phyloP scores from a whole-genome alignment of 2,888 invertebrate species.

The Agrotis segetum region DNA sequence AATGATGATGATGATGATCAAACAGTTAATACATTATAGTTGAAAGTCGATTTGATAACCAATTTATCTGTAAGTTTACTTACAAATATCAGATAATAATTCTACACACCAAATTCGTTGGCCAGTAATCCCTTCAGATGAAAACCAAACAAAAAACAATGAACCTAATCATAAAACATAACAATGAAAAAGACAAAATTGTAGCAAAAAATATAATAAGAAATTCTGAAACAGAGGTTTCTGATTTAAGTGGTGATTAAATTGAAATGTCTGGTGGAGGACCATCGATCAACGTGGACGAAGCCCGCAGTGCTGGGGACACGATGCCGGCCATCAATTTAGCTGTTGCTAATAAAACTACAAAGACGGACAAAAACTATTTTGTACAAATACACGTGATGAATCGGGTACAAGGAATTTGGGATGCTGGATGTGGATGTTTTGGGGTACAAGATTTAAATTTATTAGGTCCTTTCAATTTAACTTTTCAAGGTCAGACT shows the following conservation, averaged over 20 bases:
- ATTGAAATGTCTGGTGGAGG: constrained; percentile 72
- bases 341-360: constrained; percentile 74
- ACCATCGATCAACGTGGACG: constrained; percentile 73
- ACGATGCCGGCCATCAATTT: constrained; percentile 76
- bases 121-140: background rate
- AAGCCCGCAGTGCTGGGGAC: constrained; percentile 67
- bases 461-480: background rate
- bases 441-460: background rate
- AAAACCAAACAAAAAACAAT: constrained; percentile 4
- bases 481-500: background rate
- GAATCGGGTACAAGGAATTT: constrained; percentile 68
- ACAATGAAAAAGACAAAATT: constrained; percentile 28
- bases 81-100: no score
- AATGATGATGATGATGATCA: no score
- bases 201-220: constrained; percentile 37
- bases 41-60: no score
- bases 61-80: no score
- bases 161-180: constrained; percentile 13
- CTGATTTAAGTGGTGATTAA: constrained; percentile 73
- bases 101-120: no score
- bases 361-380: constrained; percentile 76
- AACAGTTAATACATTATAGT: no score
- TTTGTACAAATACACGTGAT: constrained; percentile 76
- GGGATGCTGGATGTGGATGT: constrained; percentile 55
- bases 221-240: constrained; percentile 49